Evolutionary conservation across 2,797 vertebrate species (phyloP).

Genomic region (Phoeniculus purpureus): DNA sequence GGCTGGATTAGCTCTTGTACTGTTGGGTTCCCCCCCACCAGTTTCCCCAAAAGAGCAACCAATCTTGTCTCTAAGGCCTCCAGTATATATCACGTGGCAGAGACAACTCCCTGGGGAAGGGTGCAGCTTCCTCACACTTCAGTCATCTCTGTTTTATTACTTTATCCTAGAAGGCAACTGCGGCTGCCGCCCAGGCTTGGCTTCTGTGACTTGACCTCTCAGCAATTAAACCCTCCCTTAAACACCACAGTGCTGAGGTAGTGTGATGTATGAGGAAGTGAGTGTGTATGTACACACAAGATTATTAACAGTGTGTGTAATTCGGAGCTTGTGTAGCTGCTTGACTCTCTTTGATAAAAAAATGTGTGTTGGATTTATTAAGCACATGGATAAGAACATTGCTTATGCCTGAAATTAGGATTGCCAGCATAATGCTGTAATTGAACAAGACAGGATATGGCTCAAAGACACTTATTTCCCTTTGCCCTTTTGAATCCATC

Average conservation of each 20-base stretch:
- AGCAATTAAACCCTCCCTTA: not conserved
- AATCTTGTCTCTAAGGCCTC: not conserved
- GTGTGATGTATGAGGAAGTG: not conserved
- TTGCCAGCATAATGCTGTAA: not conserved
- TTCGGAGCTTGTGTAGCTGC: not conserved
- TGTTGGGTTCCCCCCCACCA: not conserved
- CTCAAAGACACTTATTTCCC: slow-evolving; percentile 28
- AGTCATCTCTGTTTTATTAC: not conserved
- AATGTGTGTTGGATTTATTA: not conserved
- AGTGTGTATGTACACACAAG: not conserved
- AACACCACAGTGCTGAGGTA: not conserved
- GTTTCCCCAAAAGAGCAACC: not conserved
- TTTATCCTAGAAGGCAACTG: not conserved
- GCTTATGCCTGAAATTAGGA: not conserved
- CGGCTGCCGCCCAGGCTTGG: not conserved
- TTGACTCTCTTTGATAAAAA: not conserved
- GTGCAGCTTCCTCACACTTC: not conserved
- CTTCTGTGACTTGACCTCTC: not conserved
- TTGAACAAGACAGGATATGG: slow-evolving; percentile 14
- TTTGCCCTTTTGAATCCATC: slow-evolving; percentile 39
- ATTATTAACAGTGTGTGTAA: not conserved
- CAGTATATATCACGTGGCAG: not conserved
- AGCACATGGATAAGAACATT: not conserved
- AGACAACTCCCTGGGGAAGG: not conserved
- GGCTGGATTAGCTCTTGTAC: not conserved